Evolutionary conservation across 2,888 invertebrate genomes (phyloP), one percentile per base, ranked within the genome.

Genomic region (Stegana nigrithorax): DNA sequence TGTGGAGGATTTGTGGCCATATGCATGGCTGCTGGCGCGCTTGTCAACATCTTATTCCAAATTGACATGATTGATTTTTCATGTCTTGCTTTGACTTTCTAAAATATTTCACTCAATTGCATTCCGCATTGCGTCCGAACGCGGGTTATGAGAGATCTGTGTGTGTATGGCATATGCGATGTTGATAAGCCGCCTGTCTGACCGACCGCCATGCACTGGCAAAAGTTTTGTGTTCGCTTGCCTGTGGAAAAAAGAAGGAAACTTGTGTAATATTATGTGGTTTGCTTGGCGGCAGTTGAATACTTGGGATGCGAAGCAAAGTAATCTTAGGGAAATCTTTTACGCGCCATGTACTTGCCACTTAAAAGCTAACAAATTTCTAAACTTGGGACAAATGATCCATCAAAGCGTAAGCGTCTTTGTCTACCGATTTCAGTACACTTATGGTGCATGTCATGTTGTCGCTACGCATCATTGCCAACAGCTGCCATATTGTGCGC

Each of bases 1-100:
- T 73, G 73, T 75, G n/a, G n/a, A n/a, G n/a, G n/a, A n/a, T n/a
- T n/a, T n/a, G n/a, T n/a, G n/a, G n/a, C 73, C 62, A 21, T 67
- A 60, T 59, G 64, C 65, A 70, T 64, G 44, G 53, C 53, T 32
- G 32, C 39, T 17, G 50, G 42, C 32, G 62, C 68, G 69, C 68
- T 75, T 80, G 76, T 78, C 80, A 80, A 81, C 81, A 81, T 81
- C 81, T 81, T 81, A 81, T 78, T 81, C 73, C 71, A 72, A 57
- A 71, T 74, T 78, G 81, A 80, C 81, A 81, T 81, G 82, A 81
- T 81, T 82, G 82, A 81, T 81, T 81, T 81, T 78, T 64, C 81
- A 72, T 81, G 81, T 81, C 69, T 67, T 66, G 65, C 60, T 64
- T 59, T 64, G 73, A 78, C 81, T 81, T 81, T 81, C 81, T 78